Evolutionary conservation across 2,888 invertebrate species (phyloP), one percentile per base, ranked within the genome.

Genomic region (Patella pellucida): DNA sequence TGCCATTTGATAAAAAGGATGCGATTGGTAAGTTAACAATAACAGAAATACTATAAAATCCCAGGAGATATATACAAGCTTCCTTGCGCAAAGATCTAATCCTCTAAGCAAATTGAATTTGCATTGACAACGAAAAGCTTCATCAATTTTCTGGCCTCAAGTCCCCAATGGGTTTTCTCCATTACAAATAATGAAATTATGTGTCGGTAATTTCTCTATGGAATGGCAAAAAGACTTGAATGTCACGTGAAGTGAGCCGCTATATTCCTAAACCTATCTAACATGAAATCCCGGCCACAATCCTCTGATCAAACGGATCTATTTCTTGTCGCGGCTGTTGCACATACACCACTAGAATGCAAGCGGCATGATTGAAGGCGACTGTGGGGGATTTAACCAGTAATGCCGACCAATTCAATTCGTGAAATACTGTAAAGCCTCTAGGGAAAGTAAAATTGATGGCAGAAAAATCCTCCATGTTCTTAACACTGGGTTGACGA

Each of bases 111-210:
- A 76, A 76, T 76, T 72, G 69, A 73, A 73, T 76, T 76, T 73
- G 73, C 72, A 76, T 73, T 67, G 69, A 76, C 73, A 70, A 67
- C 68, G 62, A 73, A 76, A 76, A 76, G 73, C 73, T 73, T 73
- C 70, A 76, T 76, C 73, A 73, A 73, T 75, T 75, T 71, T 67
- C 71, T 23, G 52, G 62, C 71, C 72, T 52, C 52, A 71, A 68
- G 62, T 75, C 72, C 71, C 71, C 27, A 52, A 41, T 52, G 71
- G 68, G 54, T 68, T 70, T 68, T 71, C 72, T 76, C 73, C 76
- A 76, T 76, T 76, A 73, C 76, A 76, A 76, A 73, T 76, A 76
- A 76, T 76, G 76, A 76, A 76, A 76, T 76, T 76, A 76, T 76
- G 73, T 76, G 73, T 71, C 62, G 52, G 71, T 76, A 76, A 76